Conservation (phyloP, 2,113 vertebrate species). For the Chascanopsetta lugubris region DNA sequence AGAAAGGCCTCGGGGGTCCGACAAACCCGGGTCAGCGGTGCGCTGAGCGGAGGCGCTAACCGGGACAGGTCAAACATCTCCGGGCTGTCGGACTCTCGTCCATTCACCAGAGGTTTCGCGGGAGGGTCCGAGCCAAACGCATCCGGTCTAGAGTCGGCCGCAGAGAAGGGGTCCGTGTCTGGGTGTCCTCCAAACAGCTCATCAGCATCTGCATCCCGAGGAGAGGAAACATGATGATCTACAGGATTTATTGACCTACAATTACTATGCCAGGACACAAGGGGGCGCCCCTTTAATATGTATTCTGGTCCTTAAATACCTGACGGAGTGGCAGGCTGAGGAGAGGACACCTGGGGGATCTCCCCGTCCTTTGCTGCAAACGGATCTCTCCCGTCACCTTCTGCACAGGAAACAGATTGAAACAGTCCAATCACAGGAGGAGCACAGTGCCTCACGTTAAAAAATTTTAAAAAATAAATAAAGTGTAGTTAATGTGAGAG, state of each 20-base stretch:
- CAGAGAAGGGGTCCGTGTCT: slow-evolving; percentile 45
- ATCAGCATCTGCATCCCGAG: slow-evolving; percentile 72
- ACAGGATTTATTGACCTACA: too few species aligned
- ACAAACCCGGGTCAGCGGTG: slow-evolving; percentile 75
- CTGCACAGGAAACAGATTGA: slow-evolving; percentile 22
- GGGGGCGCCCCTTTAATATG: too few species aligned
- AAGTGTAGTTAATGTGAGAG: neutral
- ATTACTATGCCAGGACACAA: too few species aligned
- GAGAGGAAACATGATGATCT: neutral
- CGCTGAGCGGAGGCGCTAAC: slow-evolving; percentile 81
- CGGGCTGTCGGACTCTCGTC: slow-evolving; percentile 78
- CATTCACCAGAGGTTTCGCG: slow-evolving; percentile 82
- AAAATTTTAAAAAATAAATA: neutral
- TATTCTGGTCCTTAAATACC: too few species aligned
- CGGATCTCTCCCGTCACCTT: slow-evolving; percentile 69
- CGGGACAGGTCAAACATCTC: slow-evolving; percentile 83
- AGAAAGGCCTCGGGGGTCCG: slow-evolving; percentile 92
- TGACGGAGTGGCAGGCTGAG: slow-evolving; percentile 81
- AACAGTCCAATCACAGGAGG: neutral
- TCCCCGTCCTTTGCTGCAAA: slow-evolving; percentile 82
- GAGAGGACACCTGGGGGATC: slow-evolving; percentile 63
- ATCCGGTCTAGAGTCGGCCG: slow-evolving; percentile 75
- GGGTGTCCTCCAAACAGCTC: slow-evolving; percentile 81
- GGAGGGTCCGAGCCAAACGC: slow-evolving; percentile 80
- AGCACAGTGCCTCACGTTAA: neutral